Conservation (phyloP, 2,113 vertebrate genomes). For the Loxodonta africana region DNA sequence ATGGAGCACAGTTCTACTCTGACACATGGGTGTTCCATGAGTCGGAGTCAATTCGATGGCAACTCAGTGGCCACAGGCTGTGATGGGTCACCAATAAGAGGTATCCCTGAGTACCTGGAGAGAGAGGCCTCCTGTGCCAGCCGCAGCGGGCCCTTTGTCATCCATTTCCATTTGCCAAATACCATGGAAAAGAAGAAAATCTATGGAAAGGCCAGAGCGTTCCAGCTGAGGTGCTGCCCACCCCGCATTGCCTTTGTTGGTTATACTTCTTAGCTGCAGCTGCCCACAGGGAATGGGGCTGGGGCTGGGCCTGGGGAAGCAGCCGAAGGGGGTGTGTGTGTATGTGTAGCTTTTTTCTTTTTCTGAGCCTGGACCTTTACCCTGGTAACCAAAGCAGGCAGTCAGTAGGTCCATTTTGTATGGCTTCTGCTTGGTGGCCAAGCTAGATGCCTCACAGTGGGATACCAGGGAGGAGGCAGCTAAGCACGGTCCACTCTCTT, state of each 20-base stretch:
- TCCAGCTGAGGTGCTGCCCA: neutral
- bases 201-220: neutral
- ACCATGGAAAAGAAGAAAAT: neutral
- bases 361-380: neutral
- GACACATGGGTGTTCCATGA: neutral
- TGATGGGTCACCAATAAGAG: accelerated
- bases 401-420: neutral
- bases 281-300: neutral
- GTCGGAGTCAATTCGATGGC: neutral
- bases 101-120: accelerated
- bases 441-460: neutral
- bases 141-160: neutral
- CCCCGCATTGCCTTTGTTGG: neutral
- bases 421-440: neutral
- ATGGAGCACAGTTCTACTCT: neutral
- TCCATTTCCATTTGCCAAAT: neutral
- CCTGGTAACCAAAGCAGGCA: neutral
- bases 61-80: neutral
- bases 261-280: slow-evolving; percentile 3
- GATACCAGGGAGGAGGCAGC: neutral
- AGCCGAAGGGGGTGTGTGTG: neutral
- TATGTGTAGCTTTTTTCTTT: neutral
- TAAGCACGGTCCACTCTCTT: neutral
- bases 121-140: neutral
- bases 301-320: neutral